A percentile compares a stretch with the other conserved stretches of the same genome.
Conservation (phyloP, 2,888 invertebrate species). For the Parnassius mnemosyne region DNA sequence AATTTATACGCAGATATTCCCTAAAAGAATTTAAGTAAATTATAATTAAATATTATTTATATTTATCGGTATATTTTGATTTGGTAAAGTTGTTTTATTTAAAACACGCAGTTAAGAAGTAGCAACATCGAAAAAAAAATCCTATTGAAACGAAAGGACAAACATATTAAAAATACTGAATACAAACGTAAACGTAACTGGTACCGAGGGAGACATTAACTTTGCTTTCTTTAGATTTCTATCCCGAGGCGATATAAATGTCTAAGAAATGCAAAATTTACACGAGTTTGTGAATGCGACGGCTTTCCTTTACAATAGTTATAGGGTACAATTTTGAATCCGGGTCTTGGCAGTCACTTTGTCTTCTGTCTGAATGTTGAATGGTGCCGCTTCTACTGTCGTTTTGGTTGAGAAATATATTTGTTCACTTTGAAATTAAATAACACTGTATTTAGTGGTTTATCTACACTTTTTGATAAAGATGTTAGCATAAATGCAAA, state of each 20-base stretch:
- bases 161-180: conserved; percentile 23
- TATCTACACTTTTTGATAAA: conserved; percentile 9
- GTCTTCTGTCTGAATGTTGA: conserved; percentile 38
- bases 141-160: conserved; percentile 4
- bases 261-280: conserved; percentile 28
- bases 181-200: conserved; percentile 24
- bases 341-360: conserved; percentile 31
- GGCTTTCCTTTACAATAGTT: conserved; percentile 26
- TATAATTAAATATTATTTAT: conserved; percentile 6
- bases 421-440: conserved; percentile 27
- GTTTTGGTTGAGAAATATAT: conserved; percentile 24
- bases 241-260: conserved; percentile 26
- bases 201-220: conserved; percentile 23
- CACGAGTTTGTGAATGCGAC: conserved; percentile 23
- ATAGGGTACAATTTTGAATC: conserved; percentile 27
- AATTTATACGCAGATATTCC: conserved; percentile 23
- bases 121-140: neutral
- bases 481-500: conserved; percentile 21
- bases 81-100: too few relatives aligned
- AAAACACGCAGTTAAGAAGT: neutral
- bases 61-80: too few relatives aligned
- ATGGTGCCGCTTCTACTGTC: conserved; percentile 31
- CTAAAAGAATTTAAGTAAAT: conserved; percentile 2
- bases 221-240: conserved; percentile 24
- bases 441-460: conserved; percentile 19